Conservation (phyloP, 2,113 vertebrate genomes). For the Agapornis roseicollis region DNA sequence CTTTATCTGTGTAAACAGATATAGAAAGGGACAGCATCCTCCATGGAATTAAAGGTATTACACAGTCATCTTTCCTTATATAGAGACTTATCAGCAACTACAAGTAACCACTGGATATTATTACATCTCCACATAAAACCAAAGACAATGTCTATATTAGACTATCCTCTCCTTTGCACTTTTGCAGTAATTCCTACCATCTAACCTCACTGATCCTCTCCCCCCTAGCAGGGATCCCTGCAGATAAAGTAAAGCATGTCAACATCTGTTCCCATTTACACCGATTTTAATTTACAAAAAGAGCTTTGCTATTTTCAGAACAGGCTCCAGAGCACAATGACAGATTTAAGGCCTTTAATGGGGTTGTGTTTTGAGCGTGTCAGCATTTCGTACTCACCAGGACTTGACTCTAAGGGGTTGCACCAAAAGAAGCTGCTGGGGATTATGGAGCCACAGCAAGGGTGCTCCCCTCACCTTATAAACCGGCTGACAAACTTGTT, state of each 20-base stretch:
- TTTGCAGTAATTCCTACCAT: slow-evolving; percentile 66
- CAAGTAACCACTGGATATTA: slow-evolving; percentile 16
- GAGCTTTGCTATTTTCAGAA: slow-evolving; percentile 83
- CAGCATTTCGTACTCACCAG: slow-evolving; percentile 80
- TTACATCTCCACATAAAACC: slow-evolving; percentile 7
- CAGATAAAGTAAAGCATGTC: slow-evolving; percentile 78
- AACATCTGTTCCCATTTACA: slow-evolving; percentile 82
- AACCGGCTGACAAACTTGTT: slow-evolving; percentile 6
- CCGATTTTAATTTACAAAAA: slow-evolving; percentile 84
- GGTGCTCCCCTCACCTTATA: slow-evolving; percentile 45
- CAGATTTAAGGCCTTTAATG: slow-evolving; percentile 93
- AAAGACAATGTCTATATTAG: slow-evolving; percentile 16
- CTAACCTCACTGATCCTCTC: slow-evolving; percentile 74
- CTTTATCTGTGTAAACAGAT: not conserved
- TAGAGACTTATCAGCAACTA: not conserved
- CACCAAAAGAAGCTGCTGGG: slow-evolving; percentile 50
- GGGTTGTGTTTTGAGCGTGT: slow-evolving; percentile 81
- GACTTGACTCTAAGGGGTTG: slow-evolving; percentile 73
- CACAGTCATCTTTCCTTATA: not conserved
- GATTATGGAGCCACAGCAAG: slow-evolving; percentile 19
- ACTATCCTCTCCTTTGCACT: slow-evolving; percentile 41
- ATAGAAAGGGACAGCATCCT: not conserved
- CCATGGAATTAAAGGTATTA: not conserved
- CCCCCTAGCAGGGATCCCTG: slow-evolving; percentile 68
- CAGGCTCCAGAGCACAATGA: slow-evolving; percentile 81